Base-by-base conservation (phyloP, 2,113 vertebrate genomes). In the Rafetus swinhoei region DNA sequence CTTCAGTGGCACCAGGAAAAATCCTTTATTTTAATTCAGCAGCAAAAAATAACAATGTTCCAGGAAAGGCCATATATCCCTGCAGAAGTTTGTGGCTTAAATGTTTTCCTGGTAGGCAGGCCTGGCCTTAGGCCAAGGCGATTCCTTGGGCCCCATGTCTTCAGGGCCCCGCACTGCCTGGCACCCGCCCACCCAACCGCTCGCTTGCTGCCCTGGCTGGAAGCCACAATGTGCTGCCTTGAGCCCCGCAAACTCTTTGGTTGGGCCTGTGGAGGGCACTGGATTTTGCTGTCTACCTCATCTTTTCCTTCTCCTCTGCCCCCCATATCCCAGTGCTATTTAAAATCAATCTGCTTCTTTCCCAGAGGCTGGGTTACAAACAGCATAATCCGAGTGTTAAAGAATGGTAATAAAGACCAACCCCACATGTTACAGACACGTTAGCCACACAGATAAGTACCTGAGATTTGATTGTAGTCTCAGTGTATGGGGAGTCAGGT, bases 21-120 rank as follows among this genome's bases (percentile, higher is more conserved):
- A 81, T 86, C 83, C 72, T 96, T 69, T 62, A 56, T 93, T 97
- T 92, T 97, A 97, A 94, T 96, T 97, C 91, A 59, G 60, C 65
- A 69, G 80, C 55, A 65, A 93, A 81, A 19, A 7, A 74, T 13
- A 87, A 90, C 45, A 95, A 84, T 0, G 0, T 92, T 94, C 25
- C 27, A 89, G 87, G 91, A 74, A 69, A 94, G 53, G 89, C 83
- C 82, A 62, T 76, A 87, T 88, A 87, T 88, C n/a, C 80, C 32
- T 5, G 24, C 45, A 62, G 82, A 96, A 88, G 13, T 88, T 90
- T 74, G 86, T 54, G 55, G 29, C 45, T 96, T 69, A 91, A 80
- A 57, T 19, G 7, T 81, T 94, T 94, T 57, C 52, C 16, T 69
- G 52, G 92, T 80, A 45, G 6, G 39, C 39, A 39, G 39, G 39